Base-by-base conservation (phyloP, 2,113 vertebrate genomes). In the Gila orcuttii region DNA sequence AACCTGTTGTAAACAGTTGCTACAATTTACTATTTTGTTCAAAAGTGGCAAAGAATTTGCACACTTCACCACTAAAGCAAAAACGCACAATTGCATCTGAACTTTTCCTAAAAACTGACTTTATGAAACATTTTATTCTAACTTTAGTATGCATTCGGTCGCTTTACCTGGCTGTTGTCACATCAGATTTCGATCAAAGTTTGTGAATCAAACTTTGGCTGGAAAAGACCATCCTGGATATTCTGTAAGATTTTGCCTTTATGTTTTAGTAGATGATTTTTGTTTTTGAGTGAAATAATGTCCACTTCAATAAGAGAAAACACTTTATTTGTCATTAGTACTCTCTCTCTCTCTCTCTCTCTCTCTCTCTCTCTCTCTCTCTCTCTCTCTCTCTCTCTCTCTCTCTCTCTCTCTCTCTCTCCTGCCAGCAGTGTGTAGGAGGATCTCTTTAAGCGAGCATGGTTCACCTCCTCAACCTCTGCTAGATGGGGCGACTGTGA, bases 381-480 rank as follows among this genome's bases (percentile, higher is more conserved):
- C 50, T 52, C 50, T 52, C 50, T 52, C 50, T 52, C 50, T 52
- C 50, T 17, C 13, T 52, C 50, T 52, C 50, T 52, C 50, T 52
- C 50, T 17, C 50, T 52, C 50, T 52, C 50, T 17, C 50, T 17
- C 55, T 57, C 55, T 8, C 25, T 33, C 64, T 42, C 36, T 75
- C 17, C 84, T 66, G 85, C 79, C 85, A 86, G 33, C 73, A 69
- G 50, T 45, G 12, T 81, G 80, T 66, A 50, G 57, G 73, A 83
- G 66, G 76, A 76, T 36, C 23, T 45, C 75, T 87, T 74, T 68
- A 82, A 62, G 66, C 21, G 45, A 13, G 55, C 28, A 31, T 7
- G 68, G 33, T 84, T 87, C 80, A 89, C 50, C 85, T 78, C 73
- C 47, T 85, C 36, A 55, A 75, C 71, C 45, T 52, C 77, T 71